Percentiles rank a stretch among this genome's conserved stretches.
Evolutionary conservation across 2,888 invertebrate species (phyloP).

Genomic region (Leptopterna dolabrata): DNA sequence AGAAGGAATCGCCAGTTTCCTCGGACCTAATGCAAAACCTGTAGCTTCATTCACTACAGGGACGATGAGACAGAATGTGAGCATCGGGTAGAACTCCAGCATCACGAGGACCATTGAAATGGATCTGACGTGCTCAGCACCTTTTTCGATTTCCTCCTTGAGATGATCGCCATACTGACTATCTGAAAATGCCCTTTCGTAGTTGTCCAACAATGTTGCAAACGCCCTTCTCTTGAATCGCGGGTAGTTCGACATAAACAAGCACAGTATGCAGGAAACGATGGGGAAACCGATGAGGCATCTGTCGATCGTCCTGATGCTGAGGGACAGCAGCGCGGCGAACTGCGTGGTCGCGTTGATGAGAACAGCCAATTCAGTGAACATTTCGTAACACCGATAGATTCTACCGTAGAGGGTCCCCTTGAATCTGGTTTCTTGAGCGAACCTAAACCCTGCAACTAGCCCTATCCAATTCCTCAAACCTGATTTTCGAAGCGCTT

Average conservation of each 20-base stretch:
- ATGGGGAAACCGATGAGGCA: not conserved
- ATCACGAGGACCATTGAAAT: not conserved
- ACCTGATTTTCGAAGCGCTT: not conserved
- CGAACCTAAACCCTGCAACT: not conserved
- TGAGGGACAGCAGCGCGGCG: not conserved
- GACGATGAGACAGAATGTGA: not conserved
- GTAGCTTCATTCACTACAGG: not conserved
- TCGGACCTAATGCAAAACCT: not conserved
- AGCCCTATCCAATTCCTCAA: not conserved
- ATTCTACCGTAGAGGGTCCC: not conserved
- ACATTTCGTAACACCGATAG: not conserved
- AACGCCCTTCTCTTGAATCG: not conserved
- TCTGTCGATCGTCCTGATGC: not conserved
- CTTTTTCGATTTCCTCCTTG: not conserved
- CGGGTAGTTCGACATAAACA: not conserved
- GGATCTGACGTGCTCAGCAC: not conserved
- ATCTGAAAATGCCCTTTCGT: not conserved
- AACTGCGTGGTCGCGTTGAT: not conserved
- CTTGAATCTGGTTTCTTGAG: not conserved
- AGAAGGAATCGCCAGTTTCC: not conserved
- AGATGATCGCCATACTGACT: not conserved
- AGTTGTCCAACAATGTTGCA: not conserved
- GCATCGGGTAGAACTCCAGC: not conserved
- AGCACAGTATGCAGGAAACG: not conserved
- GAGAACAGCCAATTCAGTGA: not conserved